Conservation (phyloP, 2,888 invertebrate species). For the Eretmocerus hayati region DNA sequence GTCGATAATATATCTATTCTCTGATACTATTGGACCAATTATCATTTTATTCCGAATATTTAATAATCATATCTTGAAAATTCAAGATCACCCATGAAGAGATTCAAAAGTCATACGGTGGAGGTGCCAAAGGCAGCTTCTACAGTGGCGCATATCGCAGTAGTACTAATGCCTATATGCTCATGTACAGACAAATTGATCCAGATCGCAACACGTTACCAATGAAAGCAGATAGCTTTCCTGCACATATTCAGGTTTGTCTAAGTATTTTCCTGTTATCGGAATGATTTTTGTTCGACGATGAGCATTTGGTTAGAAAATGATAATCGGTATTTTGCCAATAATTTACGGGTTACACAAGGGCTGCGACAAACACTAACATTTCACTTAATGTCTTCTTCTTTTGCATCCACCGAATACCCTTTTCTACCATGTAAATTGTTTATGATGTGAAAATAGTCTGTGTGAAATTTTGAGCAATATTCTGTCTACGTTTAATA, state of each 20-base stretch:
- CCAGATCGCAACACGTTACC: slow-evolving; percentile 56
- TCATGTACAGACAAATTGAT: slow-evolving; percentile 79
- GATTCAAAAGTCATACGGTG: slow-evolving; percentile 76
- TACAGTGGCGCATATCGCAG: slow-evolving; percentile 70
- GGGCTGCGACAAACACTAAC: no score
- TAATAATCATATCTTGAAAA: neutral
- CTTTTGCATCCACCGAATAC: no score
- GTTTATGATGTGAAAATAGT: no score
- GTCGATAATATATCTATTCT: neutral
- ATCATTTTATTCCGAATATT: neutral
- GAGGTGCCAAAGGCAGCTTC: slow-evolving; percentile 55
- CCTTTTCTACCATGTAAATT: no score
- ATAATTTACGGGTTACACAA: neutral
- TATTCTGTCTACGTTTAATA: no score
- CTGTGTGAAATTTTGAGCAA: no score
- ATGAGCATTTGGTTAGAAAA: no score
- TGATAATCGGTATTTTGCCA: slow-evolving; percentile 5
- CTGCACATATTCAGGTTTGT: slow-evolving; percentile 59
- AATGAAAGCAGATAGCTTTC: slow-evolving; percentile 64
- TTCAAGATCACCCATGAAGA: slow-evolving; percentile 69
- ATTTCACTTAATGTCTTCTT: no score
- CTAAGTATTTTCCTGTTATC: no score
- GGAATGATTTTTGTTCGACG: no score
- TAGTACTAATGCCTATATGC: slow-evolving; percentile 85
- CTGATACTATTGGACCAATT: no score